These are phyloP conservation scores for Phaenicophaeus curvirostris DNA, from an alignment of 2,797 vertebrate species.

Conservation along the genomic window DNA sequence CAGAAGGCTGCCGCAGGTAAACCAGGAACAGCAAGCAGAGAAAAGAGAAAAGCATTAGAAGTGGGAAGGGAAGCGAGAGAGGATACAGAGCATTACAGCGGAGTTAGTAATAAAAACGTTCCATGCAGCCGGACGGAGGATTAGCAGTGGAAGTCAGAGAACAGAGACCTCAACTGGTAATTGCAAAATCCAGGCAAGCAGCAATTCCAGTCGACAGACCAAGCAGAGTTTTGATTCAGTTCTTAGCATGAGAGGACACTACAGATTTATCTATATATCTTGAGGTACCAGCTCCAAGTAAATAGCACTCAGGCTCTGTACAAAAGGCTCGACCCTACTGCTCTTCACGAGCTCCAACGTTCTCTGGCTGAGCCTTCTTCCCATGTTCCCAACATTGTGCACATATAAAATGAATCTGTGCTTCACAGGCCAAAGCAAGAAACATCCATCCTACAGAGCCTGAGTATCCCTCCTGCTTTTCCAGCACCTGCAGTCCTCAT, in stretches of 20 bases:
- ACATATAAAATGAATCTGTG: fast-evolving
- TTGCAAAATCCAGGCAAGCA: background rate
- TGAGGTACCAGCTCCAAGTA: background rate
- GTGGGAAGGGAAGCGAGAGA: background rate
- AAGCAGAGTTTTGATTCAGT: background rate
- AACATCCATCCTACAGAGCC: background rate
- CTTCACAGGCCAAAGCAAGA: background rate
- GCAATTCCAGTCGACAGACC: background rate
- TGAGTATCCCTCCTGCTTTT: background rate
- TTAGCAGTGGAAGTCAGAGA: background rate
- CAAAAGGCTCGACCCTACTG: background rate
- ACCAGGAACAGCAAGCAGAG: conserved; percentile 38
- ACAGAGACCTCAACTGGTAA: background rate
- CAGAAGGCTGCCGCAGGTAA: conserved; percentile 81
- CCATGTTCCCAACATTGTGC: background rate
- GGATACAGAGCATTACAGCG: background rate
- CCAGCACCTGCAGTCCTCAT: background rate
- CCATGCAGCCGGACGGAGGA: conserved; percentile 32
- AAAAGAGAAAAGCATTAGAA: conserved; percentile 63
- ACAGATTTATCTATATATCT: background rate
- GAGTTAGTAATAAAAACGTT: background rate
- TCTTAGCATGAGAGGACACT: background rate
- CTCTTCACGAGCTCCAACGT: background rate
- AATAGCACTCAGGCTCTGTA: background rate
- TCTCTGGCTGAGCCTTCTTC: background rate